Evolutionary conservation across 2,113 vertebrate genomes (phyloP).

Genomic region (Oriolus oriolus): DNA sequence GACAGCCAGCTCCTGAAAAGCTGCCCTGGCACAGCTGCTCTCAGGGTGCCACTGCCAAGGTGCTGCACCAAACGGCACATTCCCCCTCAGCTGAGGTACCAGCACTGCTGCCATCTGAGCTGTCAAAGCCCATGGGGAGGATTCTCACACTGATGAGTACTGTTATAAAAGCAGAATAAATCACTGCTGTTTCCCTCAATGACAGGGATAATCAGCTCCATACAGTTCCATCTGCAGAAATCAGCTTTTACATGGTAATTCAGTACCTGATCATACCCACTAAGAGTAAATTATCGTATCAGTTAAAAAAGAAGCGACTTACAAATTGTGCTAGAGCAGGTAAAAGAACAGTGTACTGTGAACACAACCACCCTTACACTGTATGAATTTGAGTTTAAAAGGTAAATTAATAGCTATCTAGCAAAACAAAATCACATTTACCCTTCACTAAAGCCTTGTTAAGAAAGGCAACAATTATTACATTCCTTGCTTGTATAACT

Average conservation of each 20-base stretch:
- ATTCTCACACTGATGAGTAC: background rate
- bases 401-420: background rate
- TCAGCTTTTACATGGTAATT: background rate
- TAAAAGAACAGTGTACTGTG: background rate
- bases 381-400: background rate
- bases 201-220: background rate
- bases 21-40: background rate
- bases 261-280: background rate
- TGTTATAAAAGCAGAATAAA: background rate
- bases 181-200: background rate
- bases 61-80: background rate
- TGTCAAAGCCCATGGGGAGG: constrained; percentile 19
- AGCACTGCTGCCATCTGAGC: background rate
- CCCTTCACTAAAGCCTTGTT: background rate
- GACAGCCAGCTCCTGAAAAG: background rate
- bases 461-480: background rate
- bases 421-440: background rate
- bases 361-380: background rate
- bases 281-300: background rate
- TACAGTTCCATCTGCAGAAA: background rate
- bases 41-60: background rate
- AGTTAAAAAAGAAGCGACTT: background rate
- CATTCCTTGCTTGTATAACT: background rate
- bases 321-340: background rate
- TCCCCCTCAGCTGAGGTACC: background rate